These are phyloP conservation scores for Spodoptera exigua DNA, from an alignment of 2,888 invertebrate species.

Conservation along the genomic window DNA sequence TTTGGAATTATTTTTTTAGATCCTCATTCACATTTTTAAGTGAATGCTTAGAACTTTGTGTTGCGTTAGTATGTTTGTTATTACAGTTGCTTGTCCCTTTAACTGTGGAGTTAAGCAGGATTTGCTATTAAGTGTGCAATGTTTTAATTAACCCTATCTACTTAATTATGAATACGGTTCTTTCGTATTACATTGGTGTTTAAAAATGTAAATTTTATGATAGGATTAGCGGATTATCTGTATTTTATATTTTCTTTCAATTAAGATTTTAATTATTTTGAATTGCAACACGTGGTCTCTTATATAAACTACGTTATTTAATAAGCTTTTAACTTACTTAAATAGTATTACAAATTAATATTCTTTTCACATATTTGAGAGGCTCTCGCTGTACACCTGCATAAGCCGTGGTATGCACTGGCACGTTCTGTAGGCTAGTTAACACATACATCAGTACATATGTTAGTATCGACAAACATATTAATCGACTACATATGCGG, in stretches of 20 bases:
- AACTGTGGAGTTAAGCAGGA: conserved; percentile 11
- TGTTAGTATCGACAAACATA: conserved; percentile 77
- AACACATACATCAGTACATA: conserved; percentile 78
- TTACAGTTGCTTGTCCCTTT: conserved; percentile 20
- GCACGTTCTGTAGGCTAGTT: conserved; percentile 73
- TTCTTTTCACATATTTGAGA: conserved; percentile 59
- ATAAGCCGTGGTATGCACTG: conserved; percentile 59
- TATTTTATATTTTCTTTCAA: too few species aligned
- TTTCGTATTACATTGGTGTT: conserved; percentile 4
- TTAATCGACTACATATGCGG: conserved; percentile 62
- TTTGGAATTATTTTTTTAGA: conserved; percentile 47
- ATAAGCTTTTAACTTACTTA: conserved; percentile 54
- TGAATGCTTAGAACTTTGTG: conserved; percentile 19
- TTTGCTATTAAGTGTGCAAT: conserved; percentile 15
- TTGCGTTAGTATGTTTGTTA: conserved; percentile 24
- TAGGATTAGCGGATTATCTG: too few species aligned
- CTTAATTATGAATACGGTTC: conserved; percentile 4
- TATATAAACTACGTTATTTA: conserved; percentile 31
- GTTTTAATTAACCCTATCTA: conserved; percentile 8
- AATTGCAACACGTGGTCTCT: not conserved
- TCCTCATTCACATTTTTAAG: conserved; percentile 39
- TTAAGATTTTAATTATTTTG: too few species aligned
- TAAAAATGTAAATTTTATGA: not conserved
- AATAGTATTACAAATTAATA: conserved; percentile 50
- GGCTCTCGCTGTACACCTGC: conserved; percentile 69